Evolutionary conservation across 2,113 vertebrate species (phyloP).

Genomic region (Malurus melanocephalus): DNA sequence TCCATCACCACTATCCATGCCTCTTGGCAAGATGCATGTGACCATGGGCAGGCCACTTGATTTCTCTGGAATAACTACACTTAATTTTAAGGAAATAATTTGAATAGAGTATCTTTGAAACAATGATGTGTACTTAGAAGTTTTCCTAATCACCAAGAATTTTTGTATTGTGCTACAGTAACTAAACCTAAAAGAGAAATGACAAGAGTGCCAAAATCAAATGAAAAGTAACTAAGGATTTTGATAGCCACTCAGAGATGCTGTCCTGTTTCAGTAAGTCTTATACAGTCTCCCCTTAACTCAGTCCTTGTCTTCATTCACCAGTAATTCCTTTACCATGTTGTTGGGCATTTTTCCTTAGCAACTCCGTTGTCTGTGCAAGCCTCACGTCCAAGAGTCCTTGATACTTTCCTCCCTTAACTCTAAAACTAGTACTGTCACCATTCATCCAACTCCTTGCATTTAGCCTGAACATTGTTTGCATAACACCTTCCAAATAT

Average conservation of each 20-base stretch:
- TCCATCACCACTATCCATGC: background rate
- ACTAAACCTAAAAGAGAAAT: background rate
- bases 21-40: background rate
- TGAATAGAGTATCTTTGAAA: background rate
- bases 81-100: background rate
- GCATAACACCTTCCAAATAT: background rate
- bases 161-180: background rate
- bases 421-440: background rate
- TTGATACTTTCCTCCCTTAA: background rate
- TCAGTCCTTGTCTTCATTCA: background rate
- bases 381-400: background rate
- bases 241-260: background rate
- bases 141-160: background rate
- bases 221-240: background rate
- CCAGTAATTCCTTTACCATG: background rate
- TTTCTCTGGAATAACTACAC: background rate
- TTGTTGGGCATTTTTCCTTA: background rate
- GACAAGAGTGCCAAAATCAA: background rate
- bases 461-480: background rate
- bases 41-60: background rate
- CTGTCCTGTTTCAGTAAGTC: accelerated
- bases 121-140: background rate
- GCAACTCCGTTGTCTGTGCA: background rate
- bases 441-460: background rate
- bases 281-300: background rate